These are phyloP conservation scores for Parapristionchus giblindavisi DNA, from an alignment of 2,888 invertebrate genomes.

Conservation along the genomic window DNA sequence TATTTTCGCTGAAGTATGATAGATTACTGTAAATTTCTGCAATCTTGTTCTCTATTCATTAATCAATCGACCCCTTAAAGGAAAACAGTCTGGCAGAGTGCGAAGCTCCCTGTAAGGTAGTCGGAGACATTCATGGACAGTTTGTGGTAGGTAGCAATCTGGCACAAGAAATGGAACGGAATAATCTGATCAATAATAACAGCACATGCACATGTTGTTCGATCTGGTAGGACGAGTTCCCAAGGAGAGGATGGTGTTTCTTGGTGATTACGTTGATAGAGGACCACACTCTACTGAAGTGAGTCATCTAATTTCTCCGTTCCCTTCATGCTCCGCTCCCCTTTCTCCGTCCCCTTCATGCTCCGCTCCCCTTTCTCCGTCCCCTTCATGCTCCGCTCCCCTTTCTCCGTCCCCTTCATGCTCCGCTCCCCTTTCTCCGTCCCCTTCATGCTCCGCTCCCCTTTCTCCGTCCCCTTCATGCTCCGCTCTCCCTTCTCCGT, in stretches of 20 bases:
- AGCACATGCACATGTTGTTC: slow-evolving; percentile 59
- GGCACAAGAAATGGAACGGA: neutral
- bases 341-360: too few species aligned
- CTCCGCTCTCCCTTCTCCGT: slow-evolving; percentile 59
- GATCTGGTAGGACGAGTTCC: slow-evolving; percentile 62
- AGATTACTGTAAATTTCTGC: too few species aligned
- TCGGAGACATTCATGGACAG: slow-evolving; percentile 31
- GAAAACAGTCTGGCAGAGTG: neutral
- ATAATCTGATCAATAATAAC: too few species aligned
- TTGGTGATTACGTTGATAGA: slow-evolving; percentile 32
- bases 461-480: slow-evolving; percentile 55
- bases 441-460: neutral
- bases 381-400: too few species aligned
- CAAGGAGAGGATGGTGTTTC: slow-evolving; percentile 45
- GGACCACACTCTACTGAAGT: slow-evolving; percentile 59
- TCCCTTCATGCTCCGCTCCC: neutral
- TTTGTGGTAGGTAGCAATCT: slow-evolving; percentile 3
- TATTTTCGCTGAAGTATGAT: too few species aligned
- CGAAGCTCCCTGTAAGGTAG: slow-evolving; percentile 13
- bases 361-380: too few species aligned
- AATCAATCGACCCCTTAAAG: too few species aligned
- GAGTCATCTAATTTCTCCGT: too few species aligned
- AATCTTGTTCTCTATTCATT: too few species aligned
- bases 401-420: too few species aligned
- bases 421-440: too few species aligned